Evolutionary conservation across 64 coral and sea anemone genomes (phyloP).

Genomic region (Montipora cactus): DNA sequence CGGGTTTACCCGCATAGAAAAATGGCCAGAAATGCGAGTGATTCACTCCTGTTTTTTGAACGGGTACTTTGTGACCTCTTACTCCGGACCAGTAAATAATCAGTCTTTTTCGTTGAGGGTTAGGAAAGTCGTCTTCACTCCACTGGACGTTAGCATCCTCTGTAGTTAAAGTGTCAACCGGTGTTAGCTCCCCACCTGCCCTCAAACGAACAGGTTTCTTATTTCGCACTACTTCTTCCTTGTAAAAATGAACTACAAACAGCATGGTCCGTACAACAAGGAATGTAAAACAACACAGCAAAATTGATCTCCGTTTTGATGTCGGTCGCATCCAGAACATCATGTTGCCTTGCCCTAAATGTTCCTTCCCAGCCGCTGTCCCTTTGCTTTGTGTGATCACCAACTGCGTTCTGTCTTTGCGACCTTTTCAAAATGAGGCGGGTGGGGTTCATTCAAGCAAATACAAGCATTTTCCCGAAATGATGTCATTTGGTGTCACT

Average conservation of each 20-base stretch:
- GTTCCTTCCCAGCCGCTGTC: slow-evolving; percentile 35
- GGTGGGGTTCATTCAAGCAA: slow-evolving; percentile 34
- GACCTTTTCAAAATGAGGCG: neutral
- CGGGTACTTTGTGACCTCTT: slow-evolving; percentile 78
- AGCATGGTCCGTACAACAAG: slow-evolving; percentile 64
- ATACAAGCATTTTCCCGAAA: neutral
- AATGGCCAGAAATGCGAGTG: slow-evolving; percentile 94
- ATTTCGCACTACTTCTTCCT: slow-evolving; percentile 45
- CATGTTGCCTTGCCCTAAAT: neutral
- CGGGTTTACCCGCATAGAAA: slow-evolving; percentile 91
- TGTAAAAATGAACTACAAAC: slow-evolving; percentile 75
- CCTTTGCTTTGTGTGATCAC: neutral
- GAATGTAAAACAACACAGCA: slow-evolving; percentile 35
- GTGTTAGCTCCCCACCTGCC: slow-evolving; percentile 23
- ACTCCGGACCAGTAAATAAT: slow-evolving; percentile 97
- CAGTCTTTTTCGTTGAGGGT: slow-evolving; percentile 64
- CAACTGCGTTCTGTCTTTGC: neutral
- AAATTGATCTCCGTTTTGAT: slow-evolving; percentile 52
- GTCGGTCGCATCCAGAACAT: slow-evolving; percentile 57
- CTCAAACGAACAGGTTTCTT: neutral
- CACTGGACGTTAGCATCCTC: slow-evolving; percentile 47
- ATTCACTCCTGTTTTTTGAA: slow-evolving; percentile 79
- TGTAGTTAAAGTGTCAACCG: neutral
- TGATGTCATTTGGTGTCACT: slow-evolving; percentile 18
- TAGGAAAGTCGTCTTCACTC: slow-evolving; percentile 71